Base-by-base conservation (phyloP, 1,140 invertebrate species). In the Solen grandis region DNA sequence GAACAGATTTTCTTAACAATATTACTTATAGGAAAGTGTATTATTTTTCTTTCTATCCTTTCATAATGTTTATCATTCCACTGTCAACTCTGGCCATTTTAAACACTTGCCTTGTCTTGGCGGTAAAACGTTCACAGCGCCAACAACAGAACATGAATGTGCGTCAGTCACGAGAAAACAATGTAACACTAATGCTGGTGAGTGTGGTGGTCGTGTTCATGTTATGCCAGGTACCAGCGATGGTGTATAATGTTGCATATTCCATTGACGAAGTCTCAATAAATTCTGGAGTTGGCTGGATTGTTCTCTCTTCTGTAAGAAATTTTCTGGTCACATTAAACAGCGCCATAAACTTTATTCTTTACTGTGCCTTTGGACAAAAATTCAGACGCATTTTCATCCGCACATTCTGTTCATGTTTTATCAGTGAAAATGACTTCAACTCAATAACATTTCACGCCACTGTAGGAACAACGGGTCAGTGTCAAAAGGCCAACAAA, bases 271-370 rank as follows among this genome's bases (percentile, higher is more conserved):
- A 80, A 46, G 31, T 80, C 5, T 77, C 65, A 0, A 81, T 88
- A 0, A 62, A 80, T 5, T 60, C 38, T 13, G 65, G 35, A 10
- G 78, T 81, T 19, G 83, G 84, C 55, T 91, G 87, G 86, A 80
- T 81, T 36, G 70, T 91, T 14, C 70, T 92, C 10, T 91, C 90
- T 14, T 84, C 83, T 8, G 54, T 90, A 46, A 79, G 96, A 83
- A 99, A 99, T 91, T 94, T 99, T n/a, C 93, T 99, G 35, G 97
- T 99, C 14, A 98, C 97, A 33, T 95, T 99, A 85, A 99, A 99
- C 93, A 98, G 97, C 86, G 98, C 97, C 84, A 96, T 99, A 41
- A 99, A 99, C 91, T 99, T 99, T 90, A 95, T 99, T 66, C 97
- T 99, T 80, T 99, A 99, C 92, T 97, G 98, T 77, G 98, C 98